Evolutionary conservation across 1,140 invertebrate genomes (phyloP), one percentile per base, ranked within the genome.

Genomic region (Drosophila biarmipes): DNA sequence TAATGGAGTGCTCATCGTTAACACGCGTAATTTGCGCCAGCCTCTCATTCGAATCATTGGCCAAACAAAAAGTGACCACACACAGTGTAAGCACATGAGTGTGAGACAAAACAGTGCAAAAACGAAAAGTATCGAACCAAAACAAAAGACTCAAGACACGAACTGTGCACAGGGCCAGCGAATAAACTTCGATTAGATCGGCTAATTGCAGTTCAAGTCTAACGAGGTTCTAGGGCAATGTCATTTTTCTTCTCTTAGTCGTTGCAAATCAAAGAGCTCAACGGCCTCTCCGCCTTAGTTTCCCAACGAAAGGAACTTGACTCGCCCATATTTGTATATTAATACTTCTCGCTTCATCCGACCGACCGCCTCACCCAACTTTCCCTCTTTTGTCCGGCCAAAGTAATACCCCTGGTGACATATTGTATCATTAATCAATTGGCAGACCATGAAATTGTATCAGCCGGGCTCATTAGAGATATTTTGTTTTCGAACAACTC

Each of bases 101-200:
- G 24, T 31, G 43, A 43, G 31, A 34, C 21, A 17, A 17, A 5
- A 19, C 11, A 31, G 35, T n/a, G 3, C 34, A 10, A n/a, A 10
- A 24, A 29, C 12, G 5, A 31, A 49, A n/a, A 53, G 53, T 40
- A 31, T 10, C 42, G 29, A 34, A 21, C 11, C 8, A 4, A 72
- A 72, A 89, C 75, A 73, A 87, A 87, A 82, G 75, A 89, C 72
- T 67, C 37, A 71, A 80, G 79, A 52, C 59, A 77, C 84, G 55
- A 80, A 84, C 84, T 89, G 19, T 62, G 42, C 59, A 57, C 31
- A 67, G 35, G 35, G 57, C 17, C 59, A 52, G 10, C 11, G 14
- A 49, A 38, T 55, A 38, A 67, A 53, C 56, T 68, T 52, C 52
- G 45, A 58, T 45, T 27, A 35, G 54, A 27, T 42, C 29, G 19